phyloP scores from a whole-genome alignment of 2,797 vertebrate species.

The Tarsius wallacei region DNA sequence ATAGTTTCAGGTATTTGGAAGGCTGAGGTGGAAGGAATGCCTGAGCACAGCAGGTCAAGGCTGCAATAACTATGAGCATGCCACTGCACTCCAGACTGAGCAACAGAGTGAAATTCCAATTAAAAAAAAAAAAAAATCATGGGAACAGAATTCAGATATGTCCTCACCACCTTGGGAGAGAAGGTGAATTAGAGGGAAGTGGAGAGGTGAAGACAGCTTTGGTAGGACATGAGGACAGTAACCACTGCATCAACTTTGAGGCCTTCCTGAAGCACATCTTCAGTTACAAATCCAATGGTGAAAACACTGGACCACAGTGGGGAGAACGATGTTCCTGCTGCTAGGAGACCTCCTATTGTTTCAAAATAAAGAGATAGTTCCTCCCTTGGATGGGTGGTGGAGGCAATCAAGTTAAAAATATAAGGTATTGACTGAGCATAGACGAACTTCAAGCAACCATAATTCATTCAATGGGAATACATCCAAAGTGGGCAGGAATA shows the following conservation, averaged over 20 bases:
- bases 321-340: slow-evolving; percentile 34
- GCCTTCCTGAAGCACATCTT: slow-evolving; percentile 95
- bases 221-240: slow-evolving; percentile 93
- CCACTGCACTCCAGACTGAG: no score
- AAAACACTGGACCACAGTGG: slow-evolving; percentile 21
- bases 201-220: slow-evolving; percentile 94
- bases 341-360: slow-evolving; percentile 60
- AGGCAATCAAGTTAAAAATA: neutral
- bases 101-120: no score
- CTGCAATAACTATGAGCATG: no score
- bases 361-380: slow-evolving; percentile 72
- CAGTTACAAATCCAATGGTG: slow-evolving; percentile 78
- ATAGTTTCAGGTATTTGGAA: no score
- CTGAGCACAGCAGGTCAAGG: no score
- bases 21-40: no score
- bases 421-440: neutral
- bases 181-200: slow-evolving; percentile 95
- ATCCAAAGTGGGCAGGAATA: neutral
- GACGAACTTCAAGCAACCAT: neutral
- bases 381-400: neutral
- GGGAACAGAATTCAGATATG: slow-evolving; percentile 94
- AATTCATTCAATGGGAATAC: neutral
- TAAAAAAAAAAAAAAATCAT: slow-evolving; percentile 88
- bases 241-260: slow-evolving; percentile 95
- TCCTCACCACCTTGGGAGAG: slow-evolving; percentile 93